Conservation (phyloP, 2,888 invertebrate species). For the Drosophila robusta region DNA sequence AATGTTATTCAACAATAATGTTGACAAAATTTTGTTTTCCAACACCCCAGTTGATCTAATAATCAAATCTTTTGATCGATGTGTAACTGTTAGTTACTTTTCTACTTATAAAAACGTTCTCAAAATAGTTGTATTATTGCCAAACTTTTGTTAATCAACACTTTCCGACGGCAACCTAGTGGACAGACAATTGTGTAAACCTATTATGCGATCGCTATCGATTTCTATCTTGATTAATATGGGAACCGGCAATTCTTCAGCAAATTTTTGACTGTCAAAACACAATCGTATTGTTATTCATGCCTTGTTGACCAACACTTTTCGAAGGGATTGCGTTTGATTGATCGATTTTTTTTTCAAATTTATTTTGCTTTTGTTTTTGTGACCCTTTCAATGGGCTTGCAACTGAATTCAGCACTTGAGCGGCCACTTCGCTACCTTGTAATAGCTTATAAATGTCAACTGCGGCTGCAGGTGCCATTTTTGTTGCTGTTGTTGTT, state of each 20-base stretch:
- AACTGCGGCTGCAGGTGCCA: slow-evolving; percentile 2
- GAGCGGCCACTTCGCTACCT: slow-evolving; percentile 4
- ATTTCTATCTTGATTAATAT: slow-evolving; percentile 5
- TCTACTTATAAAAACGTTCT: neutral
- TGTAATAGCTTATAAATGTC: slow-evolving; percentile 41
- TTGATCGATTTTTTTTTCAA: slow-evolving; percentile 15
- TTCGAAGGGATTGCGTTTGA: neutral
- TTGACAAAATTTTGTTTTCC: neutral
- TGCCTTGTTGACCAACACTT: slow-evolving; percentile 1
- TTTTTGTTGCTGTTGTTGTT: slow-evolving; percentile 6
- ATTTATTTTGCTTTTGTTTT: no score
- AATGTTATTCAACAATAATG: neutral
- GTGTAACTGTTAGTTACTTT: neutral
- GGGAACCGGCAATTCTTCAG: slow-evolving; percentile 10
- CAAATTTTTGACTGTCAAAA: slow-evolving; percentile 1
- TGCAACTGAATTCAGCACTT: neutral
- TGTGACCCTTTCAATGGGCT: neutral
- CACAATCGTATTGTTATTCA: slow-evolving; percentile 14
- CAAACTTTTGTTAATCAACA: neutral
- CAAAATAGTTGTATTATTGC: neutral
- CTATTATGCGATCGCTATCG: neutral
- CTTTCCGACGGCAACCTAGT: neutral
- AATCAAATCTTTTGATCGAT: no score
- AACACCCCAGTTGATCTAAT: neutral
- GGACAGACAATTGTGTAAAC: neutral